These are phyloP conservation scores for Gonioctena quinquepunctata DNA, from an alignment of 1,140 invertebrate species.

Conservation along the genomic window DNA sequence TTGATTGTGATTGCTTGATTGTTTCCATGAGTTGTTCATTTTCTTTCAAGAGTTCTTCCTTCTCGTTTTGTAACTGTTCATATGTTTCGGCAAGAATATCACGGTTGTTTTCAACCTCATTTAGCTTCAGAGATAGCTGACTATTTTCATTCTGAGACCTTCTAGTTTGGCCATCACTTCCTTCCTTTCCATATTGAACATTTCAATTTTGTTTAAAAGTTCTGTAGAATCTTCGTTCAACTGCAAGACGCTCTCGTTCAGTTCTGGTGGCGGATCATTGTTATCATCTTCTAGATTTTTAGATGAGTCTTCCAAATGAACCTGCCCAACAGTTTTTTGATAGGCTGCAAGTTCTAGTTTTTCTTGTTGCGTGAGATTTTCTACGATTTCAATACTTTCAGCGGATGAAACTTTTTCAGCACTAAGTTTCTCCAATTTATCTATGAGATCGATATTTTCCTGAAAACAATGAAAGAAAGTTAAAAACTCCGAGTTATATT, in stretches of 20 bases:
- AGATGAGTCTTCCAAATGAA: constrained; percentile 27
- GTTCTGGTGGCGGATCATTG: constrained; percentile 42
- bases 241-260: constrained; percentile 60
- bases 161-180: constrained; percentile 73
- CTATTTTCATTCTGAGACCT: constrained; percentile 65
- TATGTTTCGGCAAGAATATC: constrained; percentile 56
- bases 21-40: constrained; percentile 22
- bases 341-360: constrained; percentile 56
- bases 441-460: constrained; percentile 70
- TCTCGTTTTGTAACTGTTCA: constrained; percentile 55
- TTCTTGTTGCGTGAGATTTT: constrained; percentile 66
- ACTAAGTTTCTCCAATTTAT: constrained; percentile 69
- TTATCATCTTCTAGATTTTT: constrained; percentile 35
- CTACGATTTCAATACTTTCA: constrained; percentile 72
- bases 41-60: constrained; percentile 49
- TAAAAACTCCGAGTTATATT: not conserved
- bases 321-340: constrained; percentile 47
- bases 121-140: constrained; percentile 59
- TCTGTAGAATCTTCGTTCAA: constrained; percentile 64
- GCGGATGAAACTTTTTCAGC: constrained; percentile 68
- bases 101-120: constrained; percentile 64
- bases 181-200: constrained; percentile 66
- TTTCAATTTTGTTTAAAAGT: constrained; percentile 68
- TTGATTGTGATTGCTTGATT: not conserved
- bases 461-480: constrained; percentile 56